These are phyloP conservation scores for Heliothis virescens DNA, from an alignment of 1,140 invertebrate genomes.

Conservation along the genomic window DNA sequence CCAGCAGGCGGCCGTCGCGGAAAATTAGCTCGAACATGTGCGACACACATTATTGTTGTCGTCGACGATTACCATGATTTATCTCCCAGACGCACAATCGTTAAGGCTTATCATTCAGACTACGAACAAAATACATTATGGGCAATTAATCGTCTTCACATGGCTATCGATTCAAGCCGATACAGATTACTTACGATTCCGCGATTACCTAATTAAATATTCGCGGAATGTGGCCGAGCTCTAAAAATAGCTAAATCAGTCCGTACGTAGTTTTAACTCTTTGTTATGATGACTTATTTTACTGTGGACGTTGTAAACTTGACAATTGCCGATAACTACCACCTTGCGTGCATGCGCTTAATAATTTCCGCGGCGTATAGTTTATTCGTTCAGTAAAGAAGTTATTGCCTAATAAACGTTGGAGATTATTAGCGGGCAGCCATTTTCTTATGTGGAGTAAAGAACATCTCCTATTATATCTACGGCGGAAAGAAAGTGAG, in stretches of 20 bases:
- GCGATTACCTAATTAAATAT: constrained; percentile 24
- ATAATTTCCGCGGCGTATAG: constrained; percentile 61
- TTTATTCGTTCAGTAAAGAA: constrained; percentile 60
- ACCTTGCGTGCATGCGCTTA: constrained; percentile 65
- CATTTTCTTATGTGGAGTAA: constrained; percentile 31
- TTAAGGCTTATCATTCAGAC: constrained; percentile 56
- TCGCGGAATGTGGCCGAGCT: constrained; percentile 13
- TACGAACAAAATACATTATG: constrained; percentile 20
- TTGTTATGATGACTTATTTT: constrained; percentile 34
- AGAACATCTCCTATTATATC: constrained; percentile 24
- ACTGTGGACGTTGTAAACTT: constrained; percentile 24
- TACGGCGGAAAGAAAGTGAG: constrained; percentile 4
- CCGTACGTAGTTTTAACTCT: constrained; percentile 5
- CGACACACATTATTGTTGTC: constrained; percentile 72
- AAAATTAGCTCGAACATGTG: constrained; percentile 74
- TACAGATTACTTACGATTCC: constrained; percentile 32
- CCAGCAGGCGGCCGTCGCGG: constrained; percentile 64
- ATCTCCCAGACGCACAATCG: constrained; percentile 61
- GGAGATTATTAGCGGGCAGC: constrained; percentile 31
- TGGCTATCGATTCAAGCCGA: constrained; percentile 30
- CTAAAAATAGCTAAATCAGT: constrained; percentile 20
- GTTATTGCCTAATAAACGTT: constrained; percentile 61
- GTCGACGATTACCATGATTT: constrained; percentile 69
- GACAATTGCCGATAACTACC: constrained; percentile 62
- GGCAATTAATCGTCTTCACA: constrained; percentile 35